A percentile compares a stretch with the other conserved stretches of the same genome.
These are phyloP conservation scores for Loriculus beryllinus DNA, from an alignment of 2,797 vertebrate genomes.

Conservation along the genomic window DNA sequence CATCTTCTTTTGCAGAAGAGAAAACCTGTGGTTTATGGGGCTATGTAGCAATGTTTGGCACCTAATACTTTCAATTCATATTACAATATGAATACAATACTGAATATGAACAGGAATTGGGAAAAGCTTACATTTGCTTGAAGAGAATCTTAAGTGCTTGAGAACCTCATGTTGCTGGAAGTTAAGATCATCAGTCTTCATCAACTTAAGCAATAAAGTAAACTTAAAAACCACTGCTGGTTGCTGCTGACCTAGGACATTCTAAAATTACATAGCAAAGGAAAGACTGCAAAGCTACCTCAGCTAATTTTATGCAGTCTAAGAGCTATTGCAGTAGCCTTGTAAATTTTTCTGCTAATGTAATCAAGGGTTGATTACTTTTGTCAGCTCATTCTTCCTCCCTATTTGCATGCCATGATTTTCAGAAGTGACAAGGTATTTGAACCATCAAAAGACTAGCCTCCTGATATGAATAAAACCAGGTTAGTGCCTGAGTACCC, in stretches of 20 bases:
- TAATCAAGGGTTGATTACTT: background rate
- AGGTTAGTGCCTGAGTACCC: background rate
- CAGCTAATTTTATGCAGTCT: background rate
- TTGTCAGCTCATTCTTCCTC: background rate
- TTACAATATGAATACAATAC: background rate
- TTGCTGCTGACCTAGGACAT: background rate
- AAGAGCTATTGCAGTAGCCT: background rate
- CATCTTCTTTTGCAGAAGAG: background rate
- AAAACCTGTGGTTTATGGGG: background rate
- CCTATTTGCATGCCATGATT: background rate
- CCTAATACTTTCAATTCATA: background rate
- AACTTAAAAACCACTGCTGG: background rate
- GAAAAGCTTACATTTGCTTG: background rate
- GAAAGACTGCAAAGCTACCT: background rate
- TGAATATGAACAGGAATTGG: background rate
- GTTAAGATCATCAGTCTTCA: background rate
- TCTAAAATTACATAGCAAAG: background rate
- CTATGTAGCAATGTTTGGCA: background rate
- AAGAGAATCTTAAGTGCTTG: background rate
- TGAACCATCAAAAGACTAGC: background rate
- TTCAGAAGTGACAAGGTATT: background rate
- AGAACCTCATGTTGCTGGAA: background rate
- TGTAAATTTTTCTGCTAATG: background rate
- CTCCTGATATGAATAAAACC: background rate
- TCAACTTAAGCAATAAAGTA: background rate